A percentile compares a stretch with the other conserved stretches of the same genome.
Conservation (phyloP, 2,113 vertebrate genomes). For the Gallinago undulata region DNA sequence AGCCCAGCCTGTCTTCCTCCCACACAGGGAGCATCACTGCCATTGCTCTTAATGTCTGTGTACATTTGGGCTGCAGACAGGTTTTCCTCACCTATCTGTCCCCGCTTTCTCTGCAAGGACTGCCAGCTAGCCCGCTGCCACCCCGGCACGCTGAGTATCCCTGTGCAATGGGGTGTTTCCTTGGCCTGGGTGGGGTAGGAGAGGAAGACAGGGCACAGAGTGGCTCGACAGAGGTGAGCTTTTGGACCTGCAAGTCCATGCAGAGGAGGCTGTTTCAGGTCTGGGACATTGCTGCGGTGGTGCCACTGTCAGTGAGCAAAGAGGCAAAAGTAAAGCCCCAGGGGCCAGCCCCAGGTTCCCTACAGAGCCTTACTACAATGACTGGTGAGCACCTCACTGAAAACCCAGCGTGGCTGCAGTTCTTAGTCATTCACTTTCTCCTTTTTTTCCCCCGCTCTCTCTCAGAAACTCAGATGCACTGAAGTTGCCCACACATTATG, state of each 20-base stretch:
- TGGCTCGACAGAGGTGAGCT: rapidly evolving
- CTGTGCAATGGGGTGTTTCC: too few relatives aligned
- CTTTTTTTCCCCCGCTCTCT: not conserved
- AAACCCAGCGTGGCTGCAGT: not conserved
- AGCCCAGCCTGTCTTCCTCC: not conserved
- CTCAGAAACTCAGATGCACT: conserved; percentile 24
- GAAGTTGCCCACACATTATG: not conserved
- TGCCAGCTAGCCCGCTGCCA: not conserved
- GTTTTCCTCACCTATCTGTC: not conserved
- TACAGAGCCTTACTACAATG: not conserved
- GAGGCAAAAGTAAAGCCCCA: not conserved
- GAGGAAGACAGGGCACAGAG: not conserved
- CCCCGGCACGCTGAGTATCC: rapidly evolving
- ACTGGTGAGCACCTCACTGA: not conserved
- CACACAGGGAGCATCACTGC: not conserved
- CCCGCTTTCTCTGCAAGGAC: not conserved
- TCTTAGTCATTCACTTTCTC: not conserved
- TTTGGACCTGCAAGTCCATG: not conserved
- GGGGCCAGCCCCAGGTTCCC: not conserved
- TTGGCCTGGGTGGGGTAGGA: not conserved
- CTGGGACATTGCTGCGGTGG: not conserved
- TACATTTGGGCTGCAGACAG: not conserved
- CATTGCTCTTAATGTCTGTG: not conserved
- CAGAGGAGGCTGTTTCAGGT: not conserved
- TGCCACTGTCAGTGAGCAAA: not conserved